phyloP scores from a whole-genome alignment of 2,888 invertebrate genomes.

The Nycteola revayana region DNA sequence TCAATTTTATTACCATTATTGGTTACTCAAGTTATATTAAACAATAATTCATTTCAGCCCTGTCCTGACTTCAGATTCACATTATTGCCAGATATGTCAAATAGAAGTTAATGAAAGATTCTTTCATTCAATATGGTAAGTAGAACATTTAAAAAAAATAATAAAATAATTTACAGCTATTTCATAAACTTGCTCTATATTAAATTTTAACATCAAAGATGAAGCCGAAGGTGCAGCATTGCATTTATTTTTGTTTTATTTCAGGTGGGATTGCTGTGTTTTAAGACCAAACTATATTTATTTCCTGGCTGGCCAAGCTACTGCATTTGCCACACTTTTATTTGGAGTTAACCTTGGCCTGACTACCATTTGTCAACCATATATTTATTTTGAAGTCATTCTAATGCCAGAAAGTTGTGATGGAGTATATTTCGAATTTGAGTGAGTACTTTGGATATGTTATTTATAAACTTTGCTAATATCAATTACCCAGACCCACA shows the following conservation, averaged over 20 bases:
- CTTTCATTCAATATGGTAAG: slow-evolving; percentile 91
- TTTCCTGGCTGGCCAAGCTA: slow-evolving; percentile 86
- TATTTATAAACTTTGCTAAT: not conserved
- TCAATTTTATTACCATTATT: too few relatives aligned
- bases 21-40: too few relatives aligned
- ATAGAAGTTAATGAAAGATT: slow-evolving; percentile 89
- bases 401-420: slow-evolving; percentile 92
- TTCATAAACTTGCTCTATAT: too few relatives aligned
- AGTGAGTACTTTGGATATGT: slow-evolving; percentile 76
- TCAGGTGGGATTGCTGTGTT: slow-evolving; percentile 92
- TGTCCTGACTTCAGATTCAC: slow-evolving; percentile 84
- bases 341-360: slow-evolving; percentile 91
- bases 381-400: slow-evolving; percentile 84
- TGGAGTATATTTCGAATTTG: slow-evolving; percentile 90
- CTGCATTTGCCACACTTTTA: slow-evolving; percentile 84
- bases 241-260: too few relatives aligned
- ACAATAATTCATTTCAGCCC: too few relatives aligned
- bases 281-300: slow-evolving; percentile 89
- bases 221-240: too few relatives aligned
- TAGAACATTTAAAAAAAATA: not conserved
- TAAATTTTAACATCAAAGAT: too few relatives aligned
- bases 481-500: too few relatives aligned
- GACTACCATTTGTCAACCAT: slow-evolving; percentile 94
- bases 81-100: slow-evolving; percentile 92
- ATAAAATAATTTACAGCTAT: too few relatives aligned